A percentile compares a stretch with the other conserved stretches of the same genome.
These are phyloP conservation scores for Talpa occidentalis DNA, from an alignment of 2,113 vertebrate genomes.

Conservation along the genomic window DNA sequence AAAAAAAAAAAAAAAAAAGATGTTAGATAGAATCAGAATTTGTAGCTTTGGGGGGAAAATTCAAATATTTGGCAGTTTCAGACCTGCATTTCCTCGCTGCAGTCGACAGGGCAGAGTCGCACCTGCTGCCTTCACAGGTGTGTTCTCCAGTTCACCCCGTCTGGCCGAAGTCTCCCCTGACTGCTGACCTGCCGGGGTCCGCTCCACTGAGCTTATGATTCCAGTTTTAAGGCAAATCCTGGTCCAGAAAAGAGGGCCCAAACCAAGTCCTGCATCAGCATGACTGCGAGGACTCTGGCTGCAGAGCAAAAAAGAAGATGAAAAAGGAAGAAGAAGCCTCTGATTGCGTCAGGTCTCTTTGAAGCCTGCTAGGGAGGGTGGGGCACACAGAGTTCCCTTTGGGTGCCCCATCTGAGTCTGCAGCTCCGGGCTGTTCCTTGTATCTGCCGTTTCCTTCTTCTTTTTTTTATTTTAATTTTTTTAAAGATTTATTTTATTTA, in stretches of 20 bases:
- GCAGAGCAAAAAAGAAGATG: neutral
- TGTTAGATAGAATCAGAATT: constrained; percentile 18
- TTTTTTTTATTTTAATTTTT: neutral
- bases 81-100: neutral
- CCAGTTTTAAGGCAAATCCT: neutral
- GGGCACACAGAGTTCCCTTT: no score
- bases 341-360: no score
- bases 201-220: neutral
- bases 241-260: neutral
- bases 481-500: no score
- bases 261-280: no score
- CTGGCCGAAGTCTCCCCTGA: no score
- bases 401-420: neutral
- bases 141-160: neutral
- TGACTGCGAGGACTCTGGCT: neutral
- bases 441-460: neutral
- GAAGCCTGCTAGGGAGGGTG: no score
- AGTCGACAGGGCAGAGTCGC: neutral
- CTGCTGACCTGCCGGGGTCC: no score
- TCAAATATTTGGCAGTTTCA: neutral
- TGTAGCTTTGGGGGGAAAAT: neutral
- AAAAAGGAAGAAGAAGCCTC: no score
- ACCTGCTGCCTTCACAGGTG: neutral
- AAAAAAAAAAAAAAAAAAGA: constrained; percentile 1
- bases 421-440: neutral